Conservation (phyloP, 2,113 vertebrate species). For the Heptranchias perlo region DNA sequence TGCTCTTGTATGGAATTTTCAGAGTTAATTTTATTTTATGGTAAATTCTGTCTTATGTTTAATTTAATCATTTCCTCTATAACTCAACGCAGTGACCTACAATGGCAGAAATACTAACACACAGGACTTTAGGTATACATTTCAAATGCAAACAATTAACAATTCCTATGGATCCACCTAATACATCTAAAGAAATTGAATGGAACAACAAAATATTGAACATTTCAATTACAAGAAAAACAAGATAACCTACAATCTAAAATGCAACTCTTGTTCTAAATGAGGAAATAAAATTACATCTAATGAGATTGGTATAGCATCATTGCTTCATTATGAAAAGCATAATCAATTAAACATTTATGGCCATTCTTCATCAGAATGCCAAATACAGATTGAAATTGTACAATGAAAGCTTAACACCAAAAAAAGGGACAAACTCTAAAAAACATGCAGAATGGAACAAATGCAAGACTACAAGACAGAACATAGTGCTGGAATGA, state of each 20-base stretch:
- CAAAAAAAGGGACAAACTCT: not conserved
- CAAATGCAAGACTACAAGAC: not conserved
- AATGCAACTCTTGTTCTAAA: not conserved
- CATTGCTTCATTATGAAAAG: not conserved
- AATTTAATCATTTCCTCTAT: not conserved
- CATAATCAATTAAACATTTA: constrained; percentile 18
- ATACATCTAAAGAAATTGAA: not conserved
- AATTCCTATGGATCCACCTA: not conserved
- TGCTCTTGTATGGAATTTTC: not conserved
- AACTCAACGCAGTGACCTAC: not conserved
- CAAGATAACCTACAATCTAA: not conserved
- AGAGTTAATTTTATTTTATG: not conserved
- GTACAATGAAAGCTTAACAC: not conserved
- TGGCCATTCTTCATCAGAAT: not conserved
- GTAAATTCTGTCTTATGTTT: not conserved
- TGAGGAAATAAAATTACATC: not conserved
- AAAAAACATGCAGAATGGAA: no score
- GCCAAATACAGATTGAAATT: no score
- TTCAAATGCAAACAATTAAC: not conserved
- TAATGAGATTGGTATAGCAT: not conserved
- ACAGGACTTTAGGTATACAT: not conserved
- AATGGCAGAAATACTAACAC: not conserved
- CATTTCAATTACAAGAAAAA: not conserved
- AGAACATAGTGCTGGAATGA: not conserved
- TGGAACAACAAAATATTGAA: not conserved